phyloP scores from a whole-genome alignment of 2,888 invertebrate genomes.

The Trachelus iudaicus region DNA sequence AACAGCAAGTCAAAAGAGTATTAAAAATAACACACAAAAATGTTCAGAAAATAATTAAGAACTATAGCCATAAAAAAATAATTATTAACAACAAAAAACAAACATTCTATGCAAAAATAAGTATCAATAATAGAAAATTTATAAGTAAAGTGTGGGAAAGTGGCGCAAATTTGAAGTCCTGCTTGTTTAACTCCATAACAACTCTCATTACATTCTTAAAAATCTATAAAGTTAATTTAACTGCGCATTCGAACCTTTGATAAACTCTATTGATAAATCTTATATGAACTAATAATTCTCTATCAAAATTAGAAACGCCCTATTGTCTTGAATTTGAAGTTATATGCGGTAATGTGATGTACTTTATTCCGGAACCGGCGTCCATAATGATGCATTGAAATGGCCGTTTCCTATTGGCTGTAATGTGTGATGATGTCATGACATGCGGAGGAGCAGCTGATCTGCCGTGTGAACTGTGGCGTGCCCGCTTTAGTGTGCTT shows the following conservation, averaged over 20 bases:
- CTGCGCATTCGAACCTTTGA: background rate
- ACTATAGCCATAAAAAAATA: background rate
- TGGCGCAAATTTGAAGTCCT: background rate
- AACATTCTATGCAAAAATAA: background rate
- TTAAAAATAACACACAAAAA: background rate
- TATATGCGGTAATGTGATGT: background rate
- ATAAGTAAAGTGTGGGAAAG: background rate
- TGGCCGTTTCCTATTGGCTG: background rate
- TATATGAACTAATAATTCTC: background rate
- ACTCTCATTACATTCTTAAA: background rate
- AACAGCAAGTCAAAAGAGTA: slow-evolving; percentile 4
- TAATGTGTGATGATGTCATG: background rate
- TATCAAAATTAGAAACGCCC: background rate
- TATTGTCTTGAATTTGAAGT: too few species aligned
- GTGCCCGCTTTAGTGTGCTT: slow-evolving; percentile 11
- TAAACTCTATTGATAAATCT: background rate
- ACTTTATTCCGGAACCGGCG: background rate
- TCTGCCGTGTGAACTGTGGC: slow-evolving; percentile 32
- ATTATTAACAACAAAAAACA: background rate
- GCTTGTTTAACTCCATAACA: background rate
- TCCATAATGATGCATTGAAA: background rate
- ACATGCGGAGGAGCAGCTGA: slow-evolving; percentile 16
- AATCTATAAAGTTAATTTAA: background rate
- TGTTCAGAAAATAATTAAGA: background rate
- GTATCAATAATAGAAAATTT: background rate